Conservation (phyloP, 2,797 vertebrate species). For the Capromys pilorides region DNA sequence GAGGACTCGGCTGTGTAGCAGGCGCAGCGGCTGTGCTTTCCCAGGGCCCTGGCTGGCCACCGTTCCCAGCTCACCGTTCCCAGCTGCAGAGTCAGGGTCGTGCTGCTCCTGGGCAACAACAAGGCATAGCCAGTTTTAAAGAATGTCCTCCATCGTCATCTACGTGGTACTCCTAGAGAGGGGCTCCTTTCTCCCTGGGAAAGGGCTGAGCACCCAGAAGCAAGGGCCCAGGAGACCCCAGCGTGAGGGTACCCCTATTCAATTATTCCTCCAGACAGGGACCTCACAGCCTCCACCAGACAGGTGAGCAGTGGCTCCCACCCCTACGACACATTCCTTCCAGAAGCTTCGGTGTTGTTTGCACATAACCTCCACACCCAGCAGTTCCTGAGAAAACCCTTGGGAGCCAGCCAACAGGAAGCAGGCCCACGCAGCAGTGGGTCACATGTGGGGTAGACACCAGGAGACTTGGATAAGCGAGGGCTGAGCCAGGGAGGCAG, state of each 20-base stretch:
- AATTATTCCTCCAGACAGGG: neutral
- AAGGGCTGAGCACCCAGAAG: neutral
- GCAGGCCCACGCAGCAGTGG: rapidly evolving
- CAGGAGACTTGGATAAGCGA: neutral
- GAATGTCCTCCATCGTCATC: rapidly evolving
- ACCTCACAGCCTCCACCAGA: neutral
- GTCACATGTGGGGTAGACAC: neutral
- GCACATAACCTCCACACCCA: neutral
- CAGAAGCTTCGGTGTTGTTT: neutral
- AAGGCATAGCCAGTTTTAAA: neutral
- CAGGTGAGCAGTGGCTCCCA: too few species aligned
- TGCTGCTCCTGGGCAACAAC: neutral
- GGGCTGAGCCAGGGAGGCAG: neutral
- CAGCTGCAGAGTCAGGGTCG: neutral
- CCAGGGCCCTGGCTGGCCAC: rapidly evolving
- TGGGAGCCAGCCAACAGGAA: neutral
- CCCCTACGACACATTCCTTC: neutral
- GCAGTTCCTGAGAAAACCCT: neutral
- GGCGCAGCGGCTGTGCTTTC: rapidly evolving
- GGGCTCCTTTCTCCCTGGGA: neutral
- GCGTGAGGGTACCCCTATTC: too few species aligned
- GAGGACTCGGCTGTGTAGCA: rapidly evolving
- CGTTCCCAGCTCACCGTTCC: too few species aligned
- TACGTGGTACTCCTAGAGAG: neutral
- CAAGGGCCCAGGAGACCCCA: neutral